Percentiles rank a stretch among this genome's conserved stretches.
These are phyloP conservation scores for Cirrhinus molitorella DNA, from an alignment of 2,797 vertebrate genomes.

Conservation along the genomic window DNA sequence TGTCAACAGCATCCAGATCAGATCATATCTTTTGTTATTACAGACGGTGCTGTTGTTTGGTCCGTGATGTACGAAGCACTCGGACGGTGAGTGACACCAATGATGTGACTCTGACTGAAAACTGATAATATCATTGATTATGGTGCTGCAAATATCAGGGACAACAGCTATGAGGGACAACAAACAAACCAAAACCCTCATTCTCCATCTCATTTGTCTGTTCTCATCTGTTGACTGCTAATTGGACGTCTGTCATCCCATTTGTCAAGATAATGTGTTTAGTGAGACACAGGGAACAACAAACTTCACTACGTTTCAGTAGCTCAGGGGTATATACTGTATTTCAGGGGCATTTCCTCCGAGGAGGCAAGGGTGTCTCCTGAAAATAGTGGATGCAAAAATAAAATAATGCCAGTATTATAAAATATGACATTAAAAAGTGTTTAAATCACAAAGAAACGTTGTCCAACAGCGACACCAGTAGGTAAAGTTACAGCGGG, in stretches of 20 bases:
- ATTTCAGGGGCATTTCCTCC: no score
- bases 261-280: conserved; percentile 25
- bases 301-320: neutral
- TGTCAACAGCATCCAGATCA: conserved; percentile 27
- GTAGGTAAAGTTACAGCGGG: no score
- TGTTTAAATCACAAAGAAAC: no score
- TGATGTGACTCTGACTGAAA: conserved; percentile 34
- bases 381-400: no score
- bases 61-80: neutral
- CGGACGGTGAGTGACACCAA: neutral
- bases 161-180: conserved; percentile 6
- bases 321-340: neutral
- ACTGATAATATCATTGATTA: conserved; percentile 22
- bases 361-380: no score
- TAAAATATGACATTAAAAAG: no score
- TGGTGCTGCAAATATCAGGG: neutral
- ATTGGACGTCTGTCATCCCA: neutral
- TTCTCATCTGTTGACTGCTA: conserved; percentile 29
- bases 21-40: conserved; percentile 50
- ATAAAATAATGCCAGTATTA: no score
- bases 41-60: conserved; percentile 11
- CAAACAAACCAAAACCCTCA: conserved; percentile 36
- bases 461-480: no score
- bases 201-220: conserved; percentile 10
- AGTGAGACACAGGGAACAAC: neutral